Base-by-base conservation (phyloP, 2,888 invertebrate genomes). In the Allygus modestus region DNA sequence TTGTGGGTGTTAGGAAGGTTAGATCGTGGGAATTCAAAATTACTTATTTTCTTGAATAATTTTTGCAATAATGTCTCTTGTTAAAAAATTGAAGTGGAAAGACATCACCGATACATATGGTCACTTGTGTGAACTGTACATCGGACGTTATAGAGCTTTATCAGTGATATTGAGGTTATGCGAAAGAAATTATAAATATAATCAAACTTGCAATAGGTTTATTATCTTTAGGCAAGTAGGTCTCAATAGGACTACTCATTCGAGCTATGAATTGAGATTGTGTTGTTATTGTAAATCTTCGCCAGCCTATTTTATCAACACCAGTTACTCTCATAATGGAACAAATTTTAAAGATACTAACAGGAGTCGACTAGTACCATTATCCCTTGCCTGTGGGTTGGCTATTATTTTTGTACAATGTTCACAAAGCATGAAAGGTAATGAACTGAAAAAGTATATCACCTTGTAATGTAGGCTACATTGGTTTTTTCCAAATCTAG, bases 391-490 rank as follows among this genome's bases (percentile, higher is more conserved):
- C n/a, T 82, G 69, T 73, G 82, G 82, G 41, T 33, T 82, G n/a
- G 82, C 82, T 15, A n/a, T 82, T 1, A 17, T 82, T 51, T 33
- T 82, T 71, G 82, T 82, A 11, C 65, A 82, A 1, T 82, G 82
- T 71, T 71, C 82, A 11, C 82, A 71, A 71, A 71, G 31, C 28
- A 71, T 82, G 73, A 82, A 82, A 51, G 82, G 82, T 82, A 54
- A 81, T n/a, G n/a, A n/a, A n/a, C n/a, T n/a, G n/a, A n/a, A n/a
- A n/a, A n/a, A n/a, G n/a, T n/a, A n/a, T n/a, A n/a, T n/a, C n/a
- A n/a, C n/a, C n/a, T n/a, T n/a, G n/a, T n/a, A n/a, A n/a, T n/a
- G n/a, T n/a, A n/a, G n/a, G n/a, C n/a, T n/a, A n/a, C n/a, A n/a
- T n/a, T n/a, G n/a, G n/a, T n/a, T n/a, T n/a, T n/a, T n/a, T n/a